phyloP scores from a whole-genome alignment of 2,797 vertebrate species.

The Helicolenus hilgendorfi region DNA sequence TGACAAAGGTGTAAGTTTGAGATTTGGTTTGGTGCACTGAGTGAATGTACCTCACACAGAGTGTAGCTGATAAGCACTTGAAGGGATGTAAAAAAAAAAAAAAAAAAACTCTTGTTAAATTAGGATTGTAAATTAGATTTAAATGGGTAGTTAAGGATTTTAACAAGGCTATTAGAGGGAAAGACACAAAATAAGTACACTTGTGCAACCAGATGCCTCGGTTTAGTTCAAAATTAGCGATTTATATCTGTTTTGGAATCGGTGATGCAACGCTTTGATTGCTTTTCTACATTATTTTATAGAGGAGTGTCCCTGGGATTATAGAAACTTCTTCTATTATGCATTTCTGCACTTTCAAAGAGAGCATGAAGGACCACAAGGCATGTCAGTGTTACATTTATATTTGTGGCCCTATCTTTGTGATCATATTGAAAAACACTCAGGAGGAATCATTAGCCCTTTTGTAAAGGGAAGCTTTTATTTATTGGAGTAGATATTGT shows the following conservation, averaged over 20 bases:
- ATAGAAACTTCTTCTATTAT: background rate
- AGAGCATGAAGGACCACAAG: background rate
- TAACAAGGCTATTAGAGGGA: constrained; percentile 34
- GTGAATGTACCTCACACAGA: constrained; percentile 7
- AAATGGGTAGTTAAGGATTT: constrained; percentile 49
- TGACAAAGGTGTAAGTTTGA: background rate
- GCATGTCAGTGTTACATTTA: no score
- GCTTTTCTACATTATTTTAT: background rate
- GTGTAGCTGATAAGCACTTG: constrained; percentile 22
- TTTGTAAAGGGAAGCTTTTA: background rate
- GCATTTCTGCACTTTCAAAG: background rate
- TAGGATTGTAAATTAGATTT: constrained; percentile 37
- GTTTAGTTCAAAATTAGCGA: background rate
- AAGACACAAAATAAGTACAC: background rate
- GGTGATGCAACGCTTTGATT: background rate
- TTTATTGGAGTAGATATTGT: background rate
- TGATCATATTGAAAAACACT: background rate
- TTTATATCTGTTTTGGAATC: background rate
- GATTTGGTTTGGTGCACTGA: background rate
- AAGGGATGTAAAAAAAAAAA: constrained; percentile 2
- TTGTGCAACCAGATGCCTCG: background rate
- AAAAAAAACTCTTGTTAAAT: constrained; percentile 23
- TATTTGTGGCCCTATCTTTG: background rate
- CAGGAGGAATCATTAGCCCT: background rate
- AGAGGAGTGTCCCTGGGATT: background rate